Conservation (phyloP, 2,888 invertebrate genomes). For the Agriopis aurantiaria region DNA sequence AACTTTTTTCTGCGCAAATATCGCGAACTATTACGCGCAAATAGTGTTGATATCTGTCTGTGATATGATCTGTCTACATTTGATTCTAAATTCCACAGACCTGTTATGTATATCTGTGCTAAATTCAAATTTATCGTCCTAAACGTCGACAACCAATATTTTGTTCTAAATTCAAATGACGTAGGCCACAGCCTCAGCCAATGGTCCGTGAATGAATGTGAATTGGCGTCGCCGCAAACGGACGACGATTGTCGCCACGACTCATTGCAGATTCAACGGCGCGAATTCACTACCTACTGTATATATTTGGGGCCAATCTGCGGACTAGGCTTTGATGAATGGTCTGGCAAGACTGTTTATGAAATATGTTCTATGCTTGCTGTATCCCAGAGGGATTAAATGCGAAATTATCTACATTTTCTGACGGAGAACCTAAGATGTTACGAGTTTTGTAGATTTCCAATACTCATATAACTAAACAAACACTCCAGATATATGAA, state of each 20-base stretch:
- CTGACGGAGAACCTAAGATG: not conserved
- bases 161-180: slow-evolving; percentile 28
- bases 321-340: slow-evolving; percentile 40
- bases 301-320: slow-evolving; percentile 59
- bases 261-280: slow-evolving; percentile 63
- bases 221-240: slow-evolving; percentile 80
- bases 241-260: slow-evolving; percentile 80
- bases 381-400: not conserved
- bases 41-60: not conserved
- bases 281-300: slow-evolving; percentile 73
- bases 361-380: slow-evolving; percentile 16
- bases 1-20: too few species aligned
- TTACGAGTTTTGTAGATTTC: not conserved
- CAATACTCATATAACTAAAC: not conserved
- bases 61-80: too few species aligned
- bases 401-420: not conserved
- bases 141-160: slow-evolving; percentile 12
- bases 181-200: slow-evolving; percentile 49
- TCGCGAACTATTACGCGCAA: too few species aligned
- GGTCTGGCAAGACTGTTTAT: slow-evolving; percentile 24
- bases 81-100: too few species aligned
- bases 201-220: slow-evolving; percentile 66
- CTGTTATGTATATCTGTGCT: not conserved
- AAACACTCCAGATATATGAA: too few species aligned
- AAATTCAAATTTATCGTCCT: slow-evolving; percentile 5